Percentiles rank a stretch among this genome's conserved stretches.
These are phyloP conservation scores for Capra hircus DNA, from an alignment of 2,113 vertebrate genomes.

Conservation along the genomic window DNA sequence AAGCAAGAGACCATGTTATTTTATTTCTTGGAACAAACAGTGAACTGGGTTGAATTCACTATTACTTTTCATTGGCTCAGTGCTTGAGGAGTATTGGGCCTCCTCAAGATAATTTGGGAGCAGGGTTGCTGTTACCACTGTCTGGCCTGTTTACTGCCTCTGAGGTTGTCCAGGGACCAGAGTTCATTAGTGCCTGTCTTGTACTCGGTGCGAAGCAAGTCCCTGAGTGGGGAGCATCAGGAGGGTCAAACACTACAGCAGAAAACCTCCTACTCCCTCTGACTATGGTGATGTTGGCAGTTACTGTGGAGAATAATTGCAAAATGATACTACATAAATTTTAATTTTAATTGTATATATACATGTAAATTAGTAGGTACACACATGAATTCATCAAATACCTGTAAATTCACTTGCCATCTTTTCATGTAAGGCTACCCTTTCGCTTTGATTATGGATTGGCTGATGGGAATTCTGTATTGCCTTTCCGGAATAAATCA, in stretches of 20 bases:
- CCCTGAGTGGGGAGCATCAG: no score
- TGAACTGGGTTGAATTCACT: not conserved
- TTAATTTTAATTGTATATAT: not conserved
- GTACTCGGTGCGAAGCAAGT: not conserved
- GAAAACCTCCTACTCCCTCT: not conserved
- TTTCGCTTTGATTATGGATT: not conserved
- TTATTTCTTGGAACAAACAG: not conserved
- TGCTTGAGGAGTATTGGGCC: not conserved
- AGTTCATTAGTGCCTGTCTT: not conserved
- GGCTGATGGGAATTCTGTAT: not conserved
- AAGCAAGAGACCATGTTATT: not conserved
- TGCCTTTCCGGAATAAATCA: not conserved
- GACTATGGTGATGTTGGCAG: not conserved
- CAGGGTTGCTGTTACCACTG: not conserved
- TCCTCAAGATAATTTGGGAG: not conserved
- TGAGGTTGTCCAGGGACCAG: not conserved
- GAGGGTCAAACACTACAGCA: not conserved
- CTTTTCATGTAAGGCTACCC: not conserved
- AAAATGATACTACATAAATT: not conserved
- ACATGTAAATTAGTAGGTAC: not conserved
- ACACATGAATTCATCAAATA: not conserved
- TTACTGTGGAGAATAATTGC: not conserved
- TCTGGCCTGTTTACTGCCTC: not conserved
- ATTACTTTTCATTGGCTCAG: not conserved
- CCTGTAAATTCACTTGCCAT: not conserved